These are phyloP conservation scores for Sebastes aleutianus DNA, from an alignment of 2,797 vertebrate genomes.

Conservation along the genomic window DNA sequence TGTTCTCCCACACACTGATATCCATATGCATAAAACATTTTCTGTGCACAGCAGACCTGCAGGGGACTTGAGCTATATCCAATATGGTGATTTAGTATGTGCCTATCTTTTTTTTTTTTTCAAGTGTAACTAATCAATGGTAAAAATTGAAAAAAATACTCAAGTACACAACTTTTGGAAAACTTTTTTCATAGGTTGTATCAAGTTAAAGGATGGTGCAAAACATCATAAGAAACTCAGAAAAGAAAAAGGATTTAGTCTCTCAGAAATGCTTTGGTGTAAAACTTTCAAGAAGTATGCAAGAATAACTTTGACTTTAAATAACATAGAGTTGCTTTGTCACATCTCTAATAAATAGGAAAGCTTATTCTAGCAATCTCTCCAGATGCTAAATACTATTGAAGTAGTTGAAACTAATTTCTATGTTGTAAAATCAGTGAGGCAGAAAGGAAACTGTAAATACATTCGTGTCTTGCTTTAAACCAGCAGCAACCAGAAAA, in stretches of 20 bases:
- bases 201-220: not conserved
- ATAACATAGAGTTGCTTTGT: not conserved
- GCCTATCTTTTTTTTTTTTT: not conserved
- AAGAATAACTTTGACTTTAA: not conserved
- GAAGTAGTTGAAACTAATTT: not conserved
- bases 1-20: slow-evolving; percentile 75
- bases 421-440: not conserved
- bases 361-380: not conserved
- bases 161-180: not conserved
- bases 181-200: not conserved
- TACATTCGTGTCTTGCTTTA: too few species aligned
- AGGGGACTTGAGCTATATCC: slow-evolving; percentile 5
- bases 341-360: not conserved
- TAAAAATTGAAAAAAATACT: not conserved
- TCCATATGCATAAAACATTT: slow-evolving; percentile 70
- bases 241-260: not conserved
- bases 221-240: not conserved
- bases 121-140: slow-evolving; percentile 29
- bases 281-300: not conserved
- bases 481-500: not conserved
- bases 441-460: not conserved
- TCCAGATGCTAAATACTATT: not conserved
- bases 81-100: slow-evolving; percentile 30
- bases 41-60: slow-evolving; percentile 35
- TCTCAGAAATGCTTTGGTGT: not conserved